These are phyloP conservation scores for Xenopus borealis DNA, from an alignment of 2,113 vertebrate genomes.

Conservation along the genomic window DNA sequence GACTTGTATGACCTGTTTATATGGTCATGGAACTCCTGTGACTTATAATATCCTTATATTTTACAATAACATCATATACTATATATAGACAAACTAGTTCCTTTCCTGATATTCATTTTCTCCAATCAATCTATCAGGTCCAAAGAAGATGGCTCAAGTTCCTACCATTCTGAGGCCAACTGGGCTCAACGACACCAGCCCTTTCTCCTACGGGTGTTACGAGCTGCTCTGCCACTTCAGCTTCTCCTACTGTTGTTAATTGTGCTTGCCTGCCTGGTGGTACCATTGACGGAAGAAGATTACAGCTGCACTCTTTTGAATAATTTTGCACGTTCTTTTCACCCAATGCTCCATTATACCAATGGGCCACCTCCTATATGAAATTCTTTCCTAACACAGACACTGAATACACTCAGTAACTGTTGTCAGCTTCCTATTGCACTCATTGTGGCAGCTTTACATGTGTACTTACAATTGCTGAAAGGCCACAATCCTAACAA, in stretches of 20 bases:
- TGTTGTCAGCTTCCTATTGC: constrained; percentile 14
- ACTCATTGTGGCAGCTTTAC: constrained; percentile 32
- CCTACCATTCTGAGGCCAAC: constrained; percentile 86
- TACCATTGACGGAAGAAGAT: constrained; percentile 90
- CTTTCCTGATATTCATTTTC: constrained; percentile 49
- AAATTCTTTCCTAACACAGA: constrained; percentile 36
- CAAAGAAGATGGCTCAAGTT: constrained; percentile 88
- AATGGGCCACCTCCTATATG: constrained; percentile 95
- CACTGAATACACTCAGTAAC: neutral
- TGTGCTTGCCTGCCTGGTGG: constrained; percentile 86
- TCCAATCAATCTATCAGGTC: constrained; percentile 74
- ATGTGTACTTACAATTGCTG: neutral
- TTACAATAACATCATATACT: too few relatives aligned
- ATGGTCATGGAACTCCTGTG: too few relatives aligned
- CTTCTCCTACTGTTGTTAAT: constrained; percentile 88
- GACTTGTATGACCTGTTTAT: too few relatives aligned
- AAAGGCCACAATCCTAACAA: constrained; percentile 9
- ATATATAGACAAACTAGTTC: too few relatives aligned
- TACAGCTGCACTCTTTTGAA: constrained; percentile 94
- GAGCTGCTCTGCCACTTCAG: constrained; percentile 88
- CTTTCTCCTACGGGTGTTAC: constrained; percentile 86
- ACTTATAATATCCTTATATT: too few relatives aligned
- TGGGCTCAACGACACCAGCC: constrained; percentile 47
- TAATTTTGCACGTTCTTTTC: constrained; percentile 96
- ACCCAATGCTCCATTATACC: constrained; percentile 78